Conservation (phyloP, 2,113 vertebrate species). For the Semicossyphus pulcher region DNA sequence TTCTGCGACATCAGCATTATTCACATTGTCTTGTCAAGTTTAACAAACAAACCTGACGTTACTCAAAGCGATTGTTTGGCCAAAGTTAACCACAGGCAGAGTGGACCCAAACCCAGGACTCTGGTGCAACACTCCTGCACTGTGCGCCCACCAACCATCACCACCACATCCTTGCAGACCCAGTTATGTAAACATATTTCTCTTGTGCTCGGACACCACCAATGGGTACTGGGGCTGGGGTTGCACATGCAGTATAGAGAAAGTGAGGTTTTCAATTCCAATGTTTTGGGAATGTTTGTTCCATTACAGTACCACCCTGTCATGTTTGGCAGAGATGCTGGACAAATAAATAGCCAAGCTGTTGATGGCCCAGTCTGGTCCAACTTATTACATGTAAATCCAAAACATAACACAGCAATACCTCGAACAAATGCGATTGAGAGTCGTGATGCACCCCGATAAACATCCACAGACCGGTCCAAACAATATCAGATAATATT, state of each 20-base stretch:
- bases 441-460: not conserved
- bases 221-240: not conserved
- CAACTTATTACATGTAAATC: not conserved
- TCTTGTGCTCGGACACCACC: not conserved
- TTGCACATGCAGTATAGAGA: not conserved
- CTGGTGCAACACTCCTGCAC: too few species aligned
- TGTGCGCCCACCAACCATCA: too few species aligned
- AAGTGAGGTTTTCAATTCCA: not conserved
- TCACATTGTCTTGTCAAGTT: too few species aligned
- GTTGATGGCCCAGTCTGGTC: not conserved
- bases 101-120: too few species aligned
- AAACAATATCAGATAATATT: not conserved
- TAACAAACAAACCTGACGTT: too few species aligned
- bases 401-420: not conserved
- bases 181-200: too few species aligned
- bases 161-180: too few species aligned
- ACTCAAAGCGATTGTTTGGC: too few species aligned
- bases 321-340: slow-evolving; percentile 1
- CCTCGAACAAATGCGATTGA: not conserved
- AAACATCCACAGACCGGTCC: not conserved
- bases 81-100: too few species aligned
- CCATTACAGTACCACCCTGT: not conserved
- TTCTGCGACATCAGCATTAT: too few species aligned
- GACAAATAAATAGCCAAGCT: slow-evolving; percentile 2
- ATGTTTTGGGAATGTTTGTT: not conserved